phyloP scores from a whole-genome alignment of 2,113 vertebrate genomes.

The Nerophis ophidion region DNA sequence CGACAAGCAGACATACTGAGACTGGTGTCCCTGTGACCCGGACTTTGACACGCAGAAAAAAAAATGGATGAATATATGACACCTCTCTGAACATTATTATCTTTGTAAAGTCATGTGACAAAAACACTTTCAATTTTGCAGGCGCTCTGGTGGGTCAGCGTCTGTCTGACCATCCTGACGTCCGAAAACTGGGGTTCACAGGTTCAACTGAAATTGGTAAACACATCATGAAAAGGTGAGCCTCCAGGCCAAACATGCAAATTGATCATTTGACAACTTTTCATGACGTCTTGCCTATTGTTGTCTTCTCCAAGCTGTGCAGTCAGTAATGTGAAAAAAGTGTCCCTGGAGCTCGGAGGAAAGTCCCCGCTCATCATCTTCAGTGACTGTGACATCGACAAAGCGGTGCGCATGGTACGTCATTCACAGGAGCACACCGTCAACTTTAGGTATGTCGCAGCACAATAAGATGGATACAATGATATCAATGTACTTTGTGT shows the following conservation, averaged over 20 bases:
- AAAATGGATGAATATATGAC: too few relatives aligned
- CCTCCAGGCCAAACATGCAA: background rate
- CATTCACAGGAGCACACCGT: too few relatives aligned
- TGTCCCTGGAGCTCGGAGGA: slow-evolving; percentile 85
- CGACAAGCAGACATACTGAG: too few relatives aligned
- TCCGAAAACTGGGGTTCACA: slow-evolving; percentile 86
- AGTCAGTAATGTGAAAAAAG: slow-evolving; percentile 82
- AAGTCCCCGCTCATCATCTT: slow-evolving; percentile 88
- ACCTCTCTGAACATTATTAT: too few relatives aligned
- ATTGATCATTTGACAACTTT: background rate
- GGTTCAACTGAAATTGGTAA: slow-evolving; percentile 84
- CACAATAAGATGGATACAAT: background rate
- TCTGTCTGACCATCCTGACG: slow-evolving; percentile 79
- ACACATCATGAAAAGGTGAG: slow-evolving; percentile 87
- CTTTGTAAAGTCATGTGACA: too few relatives aligned
- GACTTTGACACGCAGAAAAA: too few relatives aligned
- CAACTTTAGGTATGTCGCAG: background rate
- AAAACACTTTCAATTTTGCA: slow-evolving; percentile 18
- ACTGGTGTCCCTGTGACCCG: too few relatives aligned
- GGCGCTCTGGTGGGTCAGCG: slow-evolving; percentile 78
- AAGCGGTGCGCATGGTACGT: slow-evolving; percentile 81
- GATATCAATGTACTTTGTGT: background rate
- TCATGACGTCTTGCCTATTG: background rate
- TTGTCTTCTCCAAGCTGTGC: slow-evolving; percentile 71
- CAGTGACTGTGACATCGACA: slow-evolving; percentile 82